Conservation (phyloP, 2,888 invertebrate species). For the Xanthorhoe spadicearia region DNA sequence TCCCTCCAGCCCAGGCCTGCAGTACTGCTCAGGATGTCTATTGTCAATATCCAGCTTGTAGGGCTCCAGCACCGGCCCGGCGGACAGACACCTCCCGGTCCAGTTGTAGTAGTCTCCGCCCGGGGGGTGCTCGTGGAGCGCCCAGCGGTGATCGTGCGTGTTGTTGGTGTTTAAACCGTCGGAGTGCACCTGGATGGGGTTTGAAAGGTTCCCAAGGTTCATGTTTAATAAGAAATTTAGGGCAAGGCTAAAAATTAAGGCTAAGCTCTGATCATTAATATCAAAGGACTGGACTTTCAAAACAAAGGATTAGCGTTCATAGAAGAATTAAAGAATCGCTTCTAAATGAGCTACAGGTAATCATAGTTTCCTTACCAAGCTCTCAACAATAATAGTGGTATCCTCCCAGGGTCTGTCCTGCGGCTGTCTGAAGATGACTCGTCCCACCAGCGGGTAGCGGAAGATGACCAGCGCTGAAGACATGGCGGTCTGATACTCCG, state of each 20-base stretch:
- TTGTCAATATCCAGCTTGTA: slow-evolving; percentile 87
- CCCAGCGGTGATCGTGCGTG: slow-evolving; percentile 92
- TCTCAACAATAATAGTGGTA: slow-evolving; percentile 92
- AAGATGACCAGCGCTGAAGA: slow-evolving; percentile 92
- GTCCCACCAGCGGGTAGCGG: slow-evolving; percentile 94
- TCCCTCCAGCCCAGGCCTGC: slow-evolving; percentile 83
- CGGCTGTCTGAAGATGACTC: slow-evolving; percentile 92
- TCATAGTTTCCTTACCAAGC: slow-evolving; percentile 82
- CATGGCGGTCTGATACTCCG: slow-evolving; percentile 88
- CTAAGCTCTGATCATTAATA: too few species aligned
- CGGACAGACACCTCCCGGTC: slow-evolving; percentile 92
- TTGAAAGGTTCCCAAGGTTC: too few species aligned
- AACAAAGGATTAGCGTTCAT: background rate
- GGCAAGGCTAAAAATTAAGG: too few species aligned
- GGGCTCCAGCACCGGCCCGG: slow-evolving; percentile 90
- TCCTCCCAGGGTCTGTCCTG: slow-evolving; percentile 92
- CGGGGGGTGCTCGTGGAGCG: slow-evolving; percentile 90
- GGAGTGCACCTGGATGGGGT: slow-evolving; percentile 88
- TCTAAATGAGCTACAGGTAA: too few species aligned
- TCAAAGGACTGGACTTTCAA: too few species aligned
- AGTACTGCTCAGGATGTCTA: slow-evolving; percentile 84
- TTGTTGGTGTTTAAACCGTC: slow-evolving; percentile 92
- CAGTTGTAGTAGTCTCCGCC: slow-evolving; percentile 96
- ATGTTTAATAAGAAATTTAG: too few species aligned
- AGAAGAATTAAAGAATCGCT: background rate